Evolutionary conservation across 2,113 vertebrate genomes (phyloP), one percentile per base, ranked within the genome.

Genomic region (Paramisgurnus dabryanus): DNA sequence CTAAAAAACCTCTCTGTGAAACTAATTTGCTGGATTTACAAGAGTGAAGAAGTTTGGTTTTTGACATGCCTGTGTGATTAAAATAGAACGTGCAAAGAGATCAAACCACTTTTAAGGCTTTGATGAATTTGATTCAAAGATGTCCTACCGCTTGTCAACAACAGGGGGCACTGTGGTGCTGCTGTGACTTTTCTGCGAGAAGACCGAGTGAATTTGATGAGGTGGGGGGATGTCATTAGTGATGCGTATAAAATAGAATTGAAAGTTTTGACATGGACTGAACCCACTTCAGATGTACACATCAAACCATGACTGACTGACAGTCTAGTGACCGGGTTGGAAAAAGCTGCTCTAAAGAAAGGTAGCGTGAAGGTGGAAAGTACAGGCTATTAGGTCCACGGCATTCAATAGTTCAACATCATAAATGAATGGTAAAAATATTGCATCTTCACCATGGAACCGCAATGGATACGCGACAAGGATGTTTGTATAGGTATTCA

Each of bases 231-330:
- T 7, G 45, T 78, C 72, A 84, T 84, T 84, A 78, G 60, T 78
- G 75, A 81, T 84, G 83, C 78, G 43, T 81, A 74, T 73, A 72
- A 80, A 84, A 76, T 71, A 80, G 67, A 80, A 84, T 71, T 47
- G 68, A 80, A 78, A 80, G 50, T 84, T 84, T 47, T 83, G 82
- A 83, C 82, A 83, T 78, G 9, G n/a, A 68, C 61, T 78, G 82
- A 84, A 81, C 74, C 55, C 74, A 65, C 66, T 80, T 71, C 78
- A 83, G 66, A 83, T 79, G 50, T 71, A 75, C 71, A 76, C 47
- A 70, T 77, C 72, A 61, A 70, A 67, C 49, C 67, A 67, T 83
- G 78, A 80, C 74, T 83, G 82, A 83, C 82, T 67, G 82, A 45
- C 78, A 27, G 67, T 68, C 78, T 27, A 34, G 47, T 12, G 15